Evolutionary conservation across 2,888 invertebrate species (phyloP).

Genomic region (Phasia obesa): DNA sequence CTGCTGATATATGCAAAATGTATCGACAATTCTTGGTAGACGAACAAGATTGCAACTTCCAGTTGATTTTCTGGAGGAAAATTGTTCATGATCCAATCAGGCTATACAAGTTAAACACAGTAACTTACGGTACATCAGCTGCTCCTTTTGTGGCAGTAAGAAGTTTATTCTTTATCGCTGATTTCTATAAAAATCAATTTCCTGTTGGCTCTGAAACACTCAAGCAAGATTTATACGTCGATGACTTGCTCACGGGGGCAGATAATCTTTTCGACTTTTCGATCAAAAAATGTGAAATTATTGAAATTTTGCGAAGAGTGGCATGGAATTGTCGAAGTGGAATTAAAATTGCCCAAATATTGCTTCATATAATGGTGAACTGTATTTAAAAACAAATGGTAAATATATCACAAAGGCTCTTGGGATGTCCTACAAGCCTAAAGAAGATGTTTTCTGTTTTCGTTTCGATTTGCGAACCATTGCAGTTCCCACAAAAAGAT

Average conservation of each 20-base stretch:
- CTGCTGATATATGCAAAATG: slow-evolving; percentile 59
- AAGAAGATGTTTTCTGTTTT: background rate
- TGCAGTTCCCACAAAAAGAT: slow-evolving; percentile 41
- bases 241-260: slow-evolving; percentile 67
- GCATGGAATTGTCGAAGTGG: slow-evolving; percentile 57
- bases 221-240: slow-evolving; percentile 67
- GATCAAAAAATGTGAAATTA: slow-evolving; percentile 42
- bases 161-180: slow-evolving; percentile 30
- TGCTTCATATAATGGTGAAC: background rate
- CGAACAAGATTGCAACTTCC: slow-evolving; percentile 39
- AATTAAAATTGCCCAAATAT: slow-evolving; percentile 49
- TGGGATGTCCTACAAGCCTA: slow-evolving; percentile 47
- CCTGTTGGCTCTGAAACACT: slow-evolving; percentile 68
- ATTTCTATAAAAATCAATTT: slow-evolving; percentile 25
- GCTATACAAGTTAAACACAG: slow-evolving; percentile 30
- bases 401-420: slow-evolving; percentile 25
- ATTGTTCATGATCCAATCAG: slow-evolving; percentile 7
- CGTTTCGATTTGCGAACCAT: background rate
- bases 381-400: slow-evolving; percentile 9
- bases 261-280: slow-evolving; percentile 52
- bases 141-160: slow-evolving; percentile 64
- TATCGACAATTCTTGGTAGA: slow-evolving; percentile 53
- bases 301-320: slow-evolving; percentile 44
- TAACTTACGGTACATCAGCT: slow-evolving; percentile 64
- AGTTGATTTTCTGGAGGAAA: slow-evolving; percentile 43